phyloP scores from a whole-genome alignment of 2,888 invertebrate species.

The Diachrysia chrysitis region DNA sequence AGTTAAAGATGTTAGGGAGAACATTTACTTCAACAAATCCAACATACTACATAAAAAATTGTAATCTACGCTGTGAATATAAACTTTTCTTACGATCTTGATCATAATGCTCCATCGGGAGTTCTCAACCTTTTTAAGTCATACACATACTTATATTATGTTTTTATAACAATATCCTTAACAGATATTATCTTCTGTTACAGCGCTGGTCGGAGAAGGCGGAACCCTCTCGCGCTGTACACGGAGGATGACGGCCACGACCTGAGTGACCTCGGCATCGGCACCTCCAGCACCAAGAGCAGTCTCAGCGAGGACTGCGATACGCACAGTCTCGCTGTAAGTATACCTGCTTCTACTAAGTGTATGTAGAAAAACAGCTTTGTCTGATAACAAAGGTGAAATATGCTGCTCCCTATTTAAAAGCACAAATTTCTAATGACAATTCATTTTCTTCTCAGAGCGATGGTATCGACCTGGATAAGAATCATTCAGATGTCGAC shows the following conservation, averaged over 20 bases:
- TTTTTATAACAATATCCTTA: background rate
- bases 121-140: background rate
- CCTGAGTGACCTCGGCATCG: slow-evolving; percentile 95
- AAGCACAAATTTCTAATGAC: no score
- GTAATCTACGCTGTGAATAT: no score
- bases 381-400: background rate
- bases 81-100: no score
- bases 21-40: no score
- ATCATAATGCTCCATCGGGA: no score
- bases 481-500: slow-evolving; percentile 87
- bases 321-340: slow-evolving; percentile 90
- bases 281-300: slow-evolving; percentile 91
- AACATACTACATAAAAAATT: no score
- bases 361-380: background rate
- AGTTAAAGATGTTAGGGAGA: no score
- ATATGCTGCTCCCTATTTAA: background rate
- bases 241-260: slow-evolving; percentile 95
- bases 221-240: slow-evolving; percentile 91
- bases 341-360: slow-evolving; percentile 59
- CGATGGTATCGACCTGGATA: slow-evolving; percentile 89
- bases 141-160: no score
- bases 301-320: slow-evolving; percentile 91
- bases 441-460: slow-evolving; percentile 88
- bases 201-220: slow-evolving; percentile 86
- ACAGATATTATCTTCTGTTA: slow-evolving; percentile 50